These are phyloP conservation scores for western clawed frog (Xenopus tropicalis) DNA, from an alignment of 2,113 vertebrate species.

Conservation along the genomic window UCB_Xtro_10.0 CM004451.2:85396501-85397000, in stretches of 20 bases:
- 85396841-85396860: too few species aligned
- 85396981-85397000: too few species aligned
- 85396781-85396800: too few species aligned
- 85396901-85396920: too few species aligned
- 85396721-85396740: slow-evolving; percentile 19
- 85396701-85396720: neutral
- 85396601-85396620: neutral
- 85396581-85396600: neutral
- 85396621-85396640: neutral
- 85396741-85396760: slow-evolving; percentile 14
- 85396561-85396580: neutral
- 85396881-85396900: too few species aligned
- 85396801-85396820: too few species aligned
- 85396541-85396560: neutral
- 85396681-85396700: neutral
- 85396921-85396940: too few species aligned
- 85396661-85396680: slow-evolving; percentile 23
- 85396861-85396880: too few species aligned
- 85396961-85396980: too few species aligned
- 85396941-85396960: too few species aligned
- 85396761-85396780: slow-evolving; percentile 4
- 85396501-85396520: slow-evolving; percentile 11
- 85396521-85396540: neutral
- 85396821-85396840: too few species aligned
- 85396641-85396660: slow-evolving; percentile 10